phyloP scores from a whole-genome alignment of 2,113 vertebrate species.

The Myrmophylax atrothorax region DNA sequence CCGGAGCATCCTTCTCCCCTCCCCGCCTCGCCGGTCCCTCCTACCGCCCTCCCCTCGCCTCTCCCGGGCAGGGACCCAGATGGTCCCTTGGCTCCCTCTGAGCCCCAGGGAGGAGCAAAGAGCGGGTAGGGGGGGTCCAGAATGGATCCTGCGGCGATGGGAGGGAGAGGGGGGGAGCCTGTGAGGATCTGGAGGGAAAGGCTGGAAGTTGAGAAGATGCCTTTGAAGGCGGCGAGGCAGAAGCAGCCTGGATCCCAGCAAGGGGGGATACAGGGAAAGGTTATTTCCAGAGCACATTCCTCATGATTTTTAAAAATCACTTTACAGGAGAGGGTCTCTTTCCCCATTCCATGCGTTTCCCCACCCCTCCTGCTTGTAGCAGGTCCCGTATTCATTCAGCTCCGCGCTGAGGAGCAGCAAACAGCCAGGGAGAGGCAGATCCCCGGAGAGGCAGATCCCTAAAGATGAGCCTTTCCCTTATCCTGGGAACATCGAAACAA shows the following conservation, averaged over 20 bases:
- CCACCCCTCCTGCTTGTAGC: fast-evolving
- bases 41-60: constrained; percentile 49
- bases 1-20: constrained; percentile 51
- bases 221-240: neutral
- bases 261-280: neutral
- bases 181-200: neutral
- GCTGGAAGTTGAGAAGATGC: constrained; percentile 17
- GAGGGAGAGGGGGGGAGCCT: neutral
- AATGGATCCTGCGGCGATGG: neutral
- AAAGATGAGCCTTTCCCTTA: neutral
- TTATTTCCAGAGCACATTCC: neutral
- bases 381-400: neutral
- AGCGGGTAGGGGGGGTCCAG: neutral
- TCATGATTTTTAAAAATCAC: fast-evolving
- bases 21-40: constrained; percentile 51
- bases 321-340: neutral
- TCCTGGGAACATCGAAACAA: neutral
- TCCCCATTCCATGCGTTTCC: neutral
- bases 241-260: neutral
- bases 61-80: neutral
- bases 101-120: constrained; percentile 74
- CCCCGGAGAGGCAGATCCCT: neutral
- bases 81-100: neutral
- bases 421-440: neutral
- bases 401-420: fast-evolving